Evolutionary conservation across 37 sponge, comb jelly and placozoan genomes (phyloP), one percentile per base, ranked within the genome.

Genomic region (Aplysina aerophoba): DNA sequence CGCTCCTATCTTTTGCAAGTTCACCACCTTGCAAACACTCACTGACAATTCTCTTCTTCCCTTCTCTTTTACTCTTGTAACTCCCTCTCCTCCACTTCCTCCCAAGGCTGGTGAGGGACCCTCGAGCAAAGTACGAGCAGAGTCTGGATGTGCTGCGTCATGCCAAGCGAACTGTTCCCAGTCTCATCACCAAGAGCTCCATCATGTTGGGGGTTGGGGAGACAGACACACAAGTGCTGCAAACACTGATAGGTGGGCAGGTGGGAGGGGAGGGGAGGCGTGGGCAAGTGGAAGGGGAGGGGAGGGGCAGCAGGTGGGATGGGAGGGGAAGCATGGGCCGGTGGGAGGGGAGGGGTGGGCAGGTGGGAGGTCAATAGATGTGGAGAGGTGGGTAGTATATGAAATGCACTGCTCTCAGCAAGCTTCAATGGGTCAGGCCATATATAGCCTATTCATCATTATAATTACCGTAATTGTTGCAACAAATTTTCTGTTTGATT

Each of bases 181-280:
- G 61, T 3, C 82, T 96, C 65, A 85, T 98, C 69, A 98, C 99
- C 19, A 98, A 98, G 90, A 95, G 97, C 68, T 98, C 99, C 37
- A 94, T 98, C 71, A 98, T 98, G 99, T 73, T 98, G 53, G 99
- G 99, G n/a, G 81, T 96, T 20, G 99, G 99, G 12, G 99, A 98
- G 81, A 93, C 89, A n/a, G 95, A 98, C 71, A 84, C 89, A 37
- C 91, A 96, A 73, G 92, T 98, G 19, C 84, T 96, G 1, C 87
- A 96, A 75, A 85, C 96, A 40, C 59, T 98, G 30, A 87, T 67
- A 85, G 93, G 93, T 92, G 56, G 33, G 86, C 55, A 62, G 2
- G 44, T 37, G 44, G 33, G 44, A n/a, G 71, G 13, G 71, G 28
- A 41, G 71, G 28, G 33, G 28, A 55, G 34, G 55, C n/a, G 44